A percentile compares a stretch with the other conserved stretches of the same genome.
phyloP scores from a whole-genome alignment of 2,888 invertebrate species.

The Cephonodes hylas region DNA sequence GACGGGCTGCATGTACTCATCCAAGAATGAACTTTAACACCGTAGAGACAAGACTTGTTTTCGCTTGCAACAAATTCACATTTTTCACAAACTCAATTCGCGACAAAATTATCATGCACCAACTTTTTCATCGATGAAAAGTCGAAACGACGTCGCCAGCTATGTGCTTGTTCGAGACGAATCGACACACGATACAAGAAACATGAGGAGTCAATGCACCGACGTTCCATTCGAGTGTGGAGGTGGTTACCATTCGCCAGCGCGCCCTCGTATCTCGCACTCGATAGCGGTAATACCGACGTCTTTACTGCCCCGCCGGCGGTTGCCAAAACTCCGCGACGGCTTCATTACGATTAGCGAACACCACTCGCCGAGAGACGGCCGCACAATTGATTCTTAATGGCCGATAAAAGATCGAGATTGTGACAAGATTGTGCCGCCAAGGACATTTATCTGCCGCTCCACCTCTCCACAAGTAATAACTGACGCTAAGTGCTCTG shows the following conservation, averaged over 20 bases:
- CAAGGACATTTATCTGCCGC: conserved; percentile 9
- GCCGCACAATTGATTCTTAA: conserved; percentile 32
- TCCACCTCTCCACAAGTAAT: neutral
- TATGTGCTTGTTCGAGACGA: neutral
- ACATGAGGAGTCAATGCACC: conserved; percentile 47
- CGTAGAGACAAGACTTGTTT: neutral
- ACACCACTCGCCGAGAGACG: conserved; percentile 22
- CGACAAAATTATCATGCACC: neutral
- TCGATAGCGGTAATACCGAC: conserved; percentile 50
- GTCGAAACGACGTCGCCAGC: neutral
- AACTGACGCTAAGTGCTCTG: neutral
- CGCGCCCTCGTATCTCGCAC: conserved; percentile 48
- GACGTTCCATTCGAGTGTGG: conserved; percentile 30
- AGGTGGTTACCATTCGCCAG: conserved; percentile 39
- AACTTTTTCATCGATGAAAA: neutral
- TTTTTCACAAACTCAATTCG: neutral
- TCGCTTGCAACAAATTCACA: neutral
- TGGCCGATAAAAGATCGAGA: conserved; percentile 23
- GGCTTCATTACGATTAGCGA: conserved; percentile 28
- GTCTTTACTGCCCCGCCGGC: conserved; percentile 57
- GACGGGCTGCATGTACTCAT: neutral
- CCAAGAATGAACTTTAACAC: neutral
- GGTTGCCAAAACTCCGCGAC: conserved; percentile 39
- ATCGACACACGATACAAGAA: neutral
- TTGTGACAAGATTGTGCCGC: neutral